Conservation (phyloP, 2,888 invertebrate species). For the Drosophila lacicola region DNA sequence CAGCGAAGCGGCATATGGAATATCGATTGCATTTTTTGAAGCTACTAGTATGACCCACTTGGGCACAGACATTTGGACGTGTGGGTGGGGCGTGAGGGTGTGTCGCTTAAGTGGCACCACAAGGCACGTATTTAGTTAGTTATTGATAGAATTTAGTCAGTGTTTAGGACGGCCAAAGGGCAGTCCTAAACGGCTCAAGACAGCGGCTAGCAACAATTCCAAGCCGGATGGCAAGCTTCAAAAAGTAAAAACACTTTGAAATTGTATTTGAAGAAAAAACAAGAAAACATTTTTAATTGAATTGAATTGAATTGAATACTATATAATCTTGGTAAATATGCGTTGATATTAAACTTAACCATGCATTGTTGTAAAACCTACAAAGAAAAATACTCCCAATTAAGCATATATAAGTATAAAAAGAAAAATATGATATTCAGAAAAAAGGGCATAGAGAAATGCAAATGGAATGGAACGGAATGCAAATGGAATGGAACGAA, state of each 20-base stretch:
- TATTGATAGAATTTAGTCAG: constrained; percentile 42
- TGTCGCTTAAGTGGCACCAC: constrained; percentile 1
- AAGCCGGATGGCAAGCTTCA: constrained; percentile 8
- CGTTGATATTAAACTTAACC: constrained; percentile 10
- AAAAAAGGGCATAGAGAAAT: no score
- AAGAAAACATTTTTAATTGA: neutral
- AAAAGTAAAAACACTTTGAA: neutral
- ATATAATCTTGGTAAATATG: constrained; percentile 5
- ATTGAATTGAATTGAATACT: constrained; percentile 7
- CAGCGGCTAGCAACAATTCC: neutral
- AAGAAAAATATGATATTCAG: neutral
- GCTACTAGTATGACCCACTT: neutral
- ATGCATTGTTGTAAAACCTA: constrained; percentile 3
- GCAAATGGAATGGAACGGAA: no score
- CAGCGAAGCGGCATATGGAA: neutral
- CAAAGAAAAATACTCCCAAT: constrained; percentile 5
- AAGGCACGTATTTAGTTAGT: constrained; percentile 23
- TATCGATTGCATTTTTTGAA: neutral
- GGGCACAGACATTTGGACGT: neutral
- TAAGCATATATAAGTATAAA: neutral
- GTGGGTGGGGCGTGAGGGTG: constrained; percentile 1
- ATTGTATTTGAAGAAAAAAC: constrained; percentile 2
- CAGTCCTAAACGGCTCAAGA: constrained; percentile 14
- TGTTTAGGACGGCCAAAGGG: constrained; percentile 12
- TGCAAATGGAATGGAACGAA: no score